Evolutionary conservation across 2,113 vertebrate species (phyloP).

Genomic region (Odontesthes bonariensis): DNA sequence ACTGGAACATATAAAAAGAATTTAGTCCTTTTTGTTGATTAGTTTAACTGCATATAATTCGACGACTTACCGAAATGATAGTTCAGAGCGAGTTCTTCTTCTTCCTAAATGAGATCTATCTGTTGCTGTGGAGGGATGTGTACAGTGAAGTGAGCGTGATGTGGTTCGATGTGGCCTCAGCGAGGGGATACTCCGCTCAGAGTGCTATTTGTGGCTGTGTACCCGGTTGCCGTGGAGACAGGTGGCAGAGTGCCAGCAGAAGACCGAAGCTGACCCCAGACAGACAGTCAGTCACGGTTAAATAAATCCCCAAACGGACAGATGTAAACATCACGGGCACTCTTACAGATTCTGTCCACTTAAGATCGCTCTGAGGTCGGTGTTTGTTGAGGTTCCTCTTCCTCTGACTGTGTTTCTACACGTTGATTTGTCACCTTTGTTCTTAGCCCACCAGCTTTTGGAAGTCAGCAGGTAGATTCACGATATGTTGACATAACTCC

Average conservation of each 20-base stretch:
- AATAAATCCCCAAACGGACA: slow-evolving; percentile 1
- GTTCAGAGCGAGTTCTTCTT: fast-evolving
- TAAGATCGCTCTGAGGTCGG: slow-evolving; percentile 17
- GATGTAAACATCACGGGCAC: slow-evolving; percentile 8
- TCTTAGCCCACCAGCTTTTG: background rate
- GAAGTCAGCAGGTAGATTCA: background rate
- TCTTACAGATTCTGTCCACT: background rate
- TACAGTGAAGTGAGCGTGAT: slow-evolving; percentile 48
- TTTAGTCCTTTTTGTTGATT: background rate
- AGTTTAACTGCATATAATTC: background rate
- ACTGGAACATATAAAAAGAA: no score
- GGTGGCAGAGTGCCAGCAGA: slow-evolving; percentile 76
- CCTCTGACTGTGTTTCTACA: background rate
- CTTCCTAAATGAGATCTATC: slow-evolving; percentile 37
- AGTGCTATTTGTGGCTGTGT: slow-evolving; percentile 80
- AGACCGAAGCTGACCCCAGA: slow-evolving; percentile 63
- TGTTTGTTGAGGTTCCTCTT: slow-evolving; percentile 1
- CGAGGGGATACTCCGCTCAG: slow-evolving; percentile 59
- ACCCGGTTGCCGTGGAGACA: slow-evolving; percentile 78
- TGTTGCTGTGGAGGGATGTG: slow-evolving; percentile 60
- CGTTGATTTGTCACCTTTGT: background rate
- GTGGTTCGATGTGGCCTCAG: slow-evolving; percentile 51
- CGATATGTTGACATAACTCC: no score
- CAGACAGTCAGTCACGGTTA: slow-evolving; percentile 35
- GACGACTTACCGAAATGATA: background rate